Evolutionary conservation across 2,113 vertebrate genomes (phyloP).

Genomic region (Rhodinocichla rosea): DNA sequence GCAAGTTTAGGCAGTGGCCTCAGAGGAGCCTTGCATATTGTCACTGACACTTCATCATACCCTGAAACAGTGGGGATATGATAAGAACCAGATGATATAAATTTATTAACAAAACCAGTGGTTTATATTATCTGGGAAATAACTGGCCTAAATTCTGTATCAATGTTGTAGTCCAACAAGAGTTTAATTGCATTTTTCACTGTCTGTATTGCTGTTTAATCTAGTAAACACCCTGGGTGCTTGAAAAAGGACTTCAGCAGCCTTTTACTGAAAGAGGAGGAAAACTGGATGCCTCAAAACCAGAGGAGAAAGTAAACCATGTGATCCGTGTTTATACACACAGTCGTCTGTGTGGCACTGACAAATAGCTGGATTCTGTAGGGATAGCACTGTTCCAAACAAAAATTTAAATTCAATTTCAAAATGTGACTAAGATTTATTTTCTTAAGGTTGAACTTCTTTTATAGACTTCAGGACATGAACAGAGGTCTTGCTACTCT

Average conservation of each 20-base stretch:
- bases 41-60: conserved; percentile 64
- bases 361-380: background rate
- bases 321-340: background rate
- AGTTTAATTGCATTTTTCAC: conserved; percentile 41
- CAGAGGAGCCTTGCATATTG: conserved; percentile 35
- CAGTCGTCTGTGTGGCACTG: background rate
- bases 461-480: background rate
- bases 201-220: conserved; percentile 5
- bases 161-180: background rate
- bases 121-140: conserved; percentile 35
- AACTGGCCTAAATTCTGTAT: conserved; percentile 1
- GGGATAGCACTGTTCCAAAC: background rate
- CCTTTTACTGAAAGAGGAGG: background rate
- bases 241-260: background rate
- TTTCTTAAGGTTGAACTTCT: background rate
- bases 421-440: background rate
- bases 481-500: background rate
- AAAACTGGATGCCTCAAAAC: background rate
- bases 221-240: background rate
- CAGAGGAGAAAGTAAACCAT: background rate
- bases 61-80: conserved; percentile 32
- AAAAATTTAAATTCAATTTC: background rate
- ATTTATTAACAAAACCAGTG: conserved; percentile 60
- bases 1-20: conserved; percentile 36
- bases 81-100: conserved; percentile 70